Percentiles rank a stretch among this genome's conserved stretches.
Evolutionary conservation across 2,797 vertebrate genomes (phyloP).

Genomic region (Erpetoichthys calabaricus): DNA sequence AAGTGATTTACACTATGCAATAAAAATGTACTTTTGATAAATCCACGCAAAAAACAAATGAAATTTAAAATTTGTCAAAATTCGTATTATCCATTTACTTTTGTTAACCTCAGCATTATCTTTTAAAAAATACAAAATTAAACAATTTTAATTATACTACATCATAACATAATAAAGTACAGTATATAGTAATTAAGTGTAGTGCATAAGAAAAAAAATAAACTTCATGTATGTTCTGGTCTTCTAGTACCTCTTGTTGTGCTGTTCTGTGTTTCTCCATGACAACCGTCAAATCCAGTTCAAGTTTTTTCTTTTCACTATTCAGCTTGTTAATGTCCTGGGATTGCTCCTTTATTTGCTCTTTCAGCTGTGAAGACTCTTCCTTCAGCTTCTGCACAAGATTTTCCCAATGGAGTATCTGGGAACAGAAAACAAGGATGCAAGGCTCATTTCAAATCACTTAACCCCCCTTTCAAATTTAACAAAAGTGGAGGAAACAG

Average conservation of each 20-base stretch:
- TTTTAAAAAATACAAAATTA: no score
- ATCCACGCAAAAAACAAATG: no score
- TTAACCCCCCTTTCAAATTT: constrained; percentile 20
- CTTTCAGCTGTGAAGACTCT: constrained; percentile 19
- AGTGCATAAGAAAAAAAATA: neutral
- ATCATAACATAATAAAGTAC: no score
- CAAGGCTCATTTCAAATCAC: constrained; percentile 26
- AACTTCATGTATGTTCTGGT: constrained; percentile 10
- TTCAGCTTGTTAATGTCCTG: constrained; percentile 22
- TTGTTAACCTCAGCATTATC: no score
- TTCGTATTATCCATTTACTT: no score
- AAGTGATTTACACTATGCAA: no score
- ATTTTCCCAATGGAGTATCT: constrained; percentile 26
- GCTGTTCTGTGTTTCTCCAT: constrained; percentile 24
- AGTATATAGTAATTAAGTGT: no score
- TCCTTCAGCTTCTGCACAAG: constrained; percentile 28
- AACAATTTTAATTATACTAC: no score
- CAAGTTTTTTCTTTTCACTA: constrained; percentile 21
- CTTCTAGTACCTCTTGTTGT: constrained; percentile 22
- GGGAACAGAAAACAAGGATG: constrained; percentile 21
- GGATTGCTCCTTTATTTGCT: constrained; percentile 22
- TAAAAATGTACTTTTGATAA: no score
- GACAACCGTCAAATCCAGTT: constrained; percentile 24
- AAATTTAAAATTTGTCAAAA: no score
- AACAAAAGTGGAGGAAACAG: constrained; percentile 16